Evolutionary conservation across 2,113 vertebrate genomes (phyloP), one percentile per base, ranked within the genome.

Genomic region (Esox niger): DNA sequence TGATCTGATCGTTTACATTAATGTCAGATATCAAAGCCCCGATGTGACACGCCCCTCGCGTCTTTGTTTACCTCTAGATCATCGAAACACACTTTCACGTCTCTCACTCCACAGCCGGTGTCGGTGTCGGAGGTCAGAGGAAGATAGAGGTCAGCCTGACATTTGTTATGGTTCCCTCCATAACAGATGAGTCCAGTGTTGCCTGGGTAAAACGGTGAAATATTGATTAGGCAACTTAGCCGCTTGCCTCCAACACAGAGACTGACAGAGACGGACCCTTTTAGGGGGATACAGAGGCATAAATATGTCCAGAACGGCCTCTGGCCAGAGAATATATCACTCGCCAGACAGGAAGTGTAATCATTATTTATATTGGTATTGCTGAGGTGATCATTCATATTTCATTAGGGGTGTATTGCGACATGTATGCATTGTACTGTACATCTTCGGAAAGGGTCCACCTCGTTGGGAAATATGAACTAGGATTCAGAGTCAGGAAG

Each of bases 201-300:
- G 85, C 72, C 30, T 26, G 66, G 64, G 80, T 82, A 75, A 86
- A 92, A 91, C 90, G 85, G 90, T 91, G 92, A 92, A 93, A 92
- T 94, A 93, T 93, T 93, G 91, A 94, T 93, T 91, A 88, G 81
- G 79, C 83, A 93, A 88, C 79, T 87, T 88, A 78, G 81, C 78
- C 56, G 81, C 82, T 84, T 88, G 78, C 86, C 86, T 87, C 86
- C 90, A 4, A 43, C 13, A 43, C 11, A 4, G 38, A 43, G 38
- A 43, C 38, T 17, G 38, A 43, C 38, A 43, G 92, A 90, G 74
- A 86, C 62, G 83, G 87, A 87, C 87, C 90, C 90, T 93, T 94
- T 94, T 92, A 93, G 89, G 87, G 90, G 89, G 89, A 43, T 17
- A 17, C 11, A 85, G 49, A 85, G 77, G 67, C 86, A 88, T 93